These are phyloP conservation scores for human DNA, from an alignment of 2,113 vertebrate genomes.

Conservation along the genomic window GRCh38 chr17:31413501-31414000, in stretches of 20 bases:
- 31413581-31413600: not conserved
- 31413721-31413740: not conserved
- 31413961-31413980: fast-evolving
- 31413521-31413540: not conserved
- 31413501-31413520: not conserved
- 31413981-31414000: fast-evolving
- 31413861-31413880: not conserved
- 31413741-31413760: not conserved
- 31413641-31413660: not conserved
- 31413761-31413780: not conserved
- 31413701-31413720: not conserved
- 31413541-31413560: not conserved
- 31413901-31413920: not conserved
- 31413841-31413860: not conserved
- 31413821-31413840: not conserved
- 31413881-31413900: not conserved
- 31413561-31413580: not conserved
- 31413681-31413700: not conserved
- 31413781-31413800: not conserved
- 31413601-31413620: too few relatives aligned
- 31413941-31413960: fast-evolving
- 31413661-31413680: fast-evolving
- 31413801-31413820: not conserved
- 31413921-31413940: not conserved
- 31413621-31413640: fast-evolving